Conservation (phyloP, 2,888 invertebrate species). For the Volucella bombylans region DNA sequence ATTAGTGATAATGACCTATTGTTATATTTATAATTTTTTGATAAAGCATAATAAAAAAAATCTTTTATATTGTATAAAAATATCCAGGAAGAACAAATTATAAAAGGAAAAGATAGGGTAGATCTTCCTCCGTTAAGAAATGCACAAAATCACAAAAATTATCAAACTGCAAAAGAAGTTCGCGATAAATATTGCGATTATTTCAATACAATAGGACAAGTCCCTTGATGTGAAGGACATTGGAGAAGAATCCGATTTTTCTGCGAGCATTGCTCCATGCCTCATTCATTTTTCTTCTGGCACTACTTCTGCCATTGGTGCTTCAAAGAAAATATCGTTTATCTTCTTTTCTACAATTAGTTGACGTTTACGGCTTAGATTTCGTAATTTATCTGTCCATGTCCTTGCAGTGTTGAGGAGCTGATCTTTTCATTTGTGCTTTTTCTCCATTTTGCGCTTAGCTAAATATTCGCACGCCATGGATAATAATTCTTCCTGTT, state of each 20-base stretch:
- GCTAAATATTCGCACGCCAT: constrained; percentile 11
- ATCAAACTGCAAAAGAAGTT: too few species aligned
- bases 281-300: constrained; percentile 4
- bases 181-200: too few species aligned
- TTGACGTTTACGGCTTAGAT: constrained; percentile 5
- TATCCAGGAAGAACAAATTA: constrained; percentile 7
- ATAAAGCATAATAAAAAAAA: too few species aligned
- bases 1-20: constrained; percentile 40
- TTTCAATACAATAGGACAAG: too few species aligned
- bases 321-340: constrained; percentile 16
- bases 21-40: constrained; percentile 29
- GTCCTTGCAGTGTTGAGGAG: too few species aligned
- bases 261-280: not conserved
- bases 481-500: too few species aligned
- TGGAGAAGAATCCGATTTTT: too few species aligned
- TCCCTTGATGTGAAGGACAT: too few species aligned
- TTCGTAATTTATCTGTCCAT: constrained; percentile 8
- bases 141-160: too few species aligned
- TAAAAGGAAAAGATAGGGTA: too few species aligned
- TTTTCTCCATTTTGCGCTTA: constrained; percentile 13
- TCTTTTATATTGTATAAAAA: constrained; percentile 5
- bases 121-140: too few species aligned
- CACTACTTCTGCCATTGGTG: constrained; percentile 4
- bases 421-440: not conserved
- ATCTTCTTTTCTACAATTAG: constrained; percentile 1